Base-by-base conservation (phyloP, 2,797 vertebrate genomes). In the Kryptopterus vitreolus region DNA sequence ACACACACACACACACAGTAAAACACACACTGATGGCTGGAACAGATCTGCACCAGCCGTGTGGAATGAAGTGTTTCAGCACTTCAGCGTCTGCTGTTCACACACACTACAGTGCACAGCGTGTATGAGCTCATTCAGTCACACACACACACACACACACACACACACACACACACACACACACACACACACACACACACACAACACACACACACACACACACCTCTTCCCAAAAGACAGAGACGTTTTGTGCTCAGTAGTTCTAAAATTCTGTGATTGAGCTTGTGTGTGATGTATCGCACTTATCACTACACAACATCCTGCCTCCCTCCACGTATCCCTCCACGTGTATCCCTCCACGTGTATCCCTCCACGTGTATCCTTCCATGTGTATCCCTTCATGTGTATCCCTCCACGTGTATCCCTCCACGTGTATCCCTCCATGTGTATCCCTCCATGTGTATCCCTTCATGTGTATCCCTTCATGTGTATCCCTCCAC, bases 61-160 rank as follows among this genome's bases (percentile, higher is more conserved):
- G 59, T 52, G 46, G 75, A 76, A 66, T 52, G 13, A 66, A 77
- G 62, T 77, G 76, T 77, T 77, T 77, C 82, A 73, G 82, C 76
- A 76, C 84, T 83, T 84, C 83, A 77, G 84, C 80, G 84, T 83
- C 84, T 87, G 87, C 85, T 83, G 83, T 81, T 76, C 71, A 78
- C 72, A 84, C 82, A 79, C 80, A 84, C 66, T 69, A 48, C 24
- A 69, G 43, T 24, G 9, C 66, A 72, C 29, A 72, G 48, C 38
- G 43, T 76, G 77, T 71, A 77, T 65, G 74, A 68, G 76, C 80
- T 71, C 76, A 81, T 22, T 26, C 55, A 57, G 4, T 31, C 50
- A 8, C 50, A 71, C 29, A 53, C 46, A 50, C 46, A 65, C n/a
- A 68, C 38, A 68, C 38, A 66, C 38, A 68, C 38, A 68, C 22